Evolutionary conservation across 2,113 vertebrate genomes (phyloP).

Genomic region (Xenotilapia caudafasciata): DNA sequence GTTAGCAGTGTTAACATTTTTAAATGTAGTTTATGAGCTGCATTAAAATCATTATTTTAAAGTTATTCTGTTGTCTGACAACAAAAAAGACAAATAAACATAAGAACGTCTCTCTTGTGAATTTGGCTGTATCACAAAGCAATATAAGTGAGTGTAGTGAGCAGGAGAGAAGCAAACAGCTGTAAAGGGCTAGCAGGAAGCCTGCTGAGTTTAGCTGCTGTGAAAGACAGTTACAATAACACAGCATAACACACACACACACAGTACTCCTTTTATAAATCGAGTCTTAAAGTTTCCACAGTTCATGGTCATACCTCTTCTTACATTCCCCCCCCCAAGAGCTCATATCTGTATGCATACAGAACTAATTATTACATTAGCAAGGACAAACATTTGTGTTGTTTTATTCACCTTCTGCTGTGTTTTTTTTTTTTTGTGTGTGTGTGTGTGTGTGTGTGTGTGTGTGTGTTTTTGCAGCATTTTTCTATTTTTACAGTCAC

Average conservation of each 20-base stretch:
- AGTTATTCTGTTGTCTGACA: background rate
- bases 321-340: background rate
- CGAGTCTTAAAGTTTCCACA: background rate
- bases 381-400: background rate
- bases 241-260: background rate
- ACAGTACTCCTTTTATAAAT: background rate
- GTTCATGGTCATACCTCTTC: background rate
- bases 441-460: rapidly evolving
- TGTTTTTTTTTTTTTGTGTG: background rate
- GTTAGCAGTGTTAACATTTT: background rate
- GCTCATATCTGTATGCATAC: background rate
- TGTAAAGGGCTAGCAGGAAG: background rate
- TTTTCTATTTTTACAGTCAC: background rate
- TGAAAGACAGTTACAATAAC: background rate
- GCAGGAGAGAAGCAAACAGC: background rate
- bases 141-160: background rate
- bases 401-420: background rate
- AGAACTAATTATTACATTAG: background rate
- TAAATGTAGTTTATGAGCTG: background rate
- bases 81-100: background rate
- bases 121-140: background rate
- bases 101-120: background rate
- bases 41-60: background rate
- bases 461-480: background rate
- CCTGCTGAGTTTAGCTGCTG: background rate